A percentile compares a stretch with the other conserved stretches of the same genome.
These are phyloP conservation scores for Varroa destructor DNA, from an alignment of 1,140 invertebrate genomes.

Conservation along the genomic window DNA sequence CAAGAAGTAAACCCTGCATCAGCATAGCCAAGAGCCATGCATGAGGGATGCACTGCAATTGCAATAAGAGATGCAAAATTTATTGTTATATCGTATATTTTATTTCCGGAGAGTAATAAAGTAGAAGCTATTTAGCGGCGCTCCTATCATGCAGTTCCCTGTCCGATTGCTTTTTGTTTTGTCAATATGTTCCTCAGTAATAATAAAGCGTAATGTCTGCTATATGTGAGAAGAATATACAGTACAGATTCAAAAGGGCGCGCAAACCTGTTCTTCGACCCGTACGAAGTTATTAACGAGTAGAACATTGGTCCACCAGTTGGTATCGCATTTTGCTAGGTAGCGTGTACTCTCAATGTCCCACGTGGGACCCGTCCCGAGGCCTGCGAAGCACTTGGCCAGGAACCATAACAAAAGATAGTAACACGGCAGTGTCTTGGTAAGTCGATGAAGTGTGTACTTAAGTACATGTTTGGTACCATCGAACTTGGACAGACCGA, in stretches of 20 bases:
- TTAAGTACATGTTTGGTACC: constrained; percentile 2
- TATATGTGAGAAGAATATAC: no score
- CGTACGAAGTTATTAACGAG: constrained; percentile 22
- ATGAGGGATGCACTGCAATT: constrained; percentile 21
- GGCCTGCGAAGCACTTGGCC: neutral
- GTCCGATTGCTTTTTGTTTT: no score
- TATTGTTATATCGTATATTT: no score
- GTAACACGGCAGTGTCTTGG: constrained; percentile 12
- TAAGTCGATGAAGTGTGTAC: constrained; percentile 3
- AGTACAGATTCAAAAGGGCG: no score
- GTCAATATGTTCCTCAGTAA: no score
- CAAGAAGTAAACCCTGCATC: constrained; percentile 9
- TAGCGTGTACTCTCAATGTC: constrained; percentile 22
- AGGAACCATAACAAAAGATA: constrained; percentile 17
- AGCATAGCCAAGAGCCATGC: constrained; percentile 7
- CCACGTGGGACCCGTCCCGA: constrained; percentile 21
- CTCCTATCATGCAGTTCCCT: no score
- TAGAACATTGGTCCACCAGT: constrained; percentile 16
- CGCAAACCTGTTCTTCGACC: constrained; percentile 18
- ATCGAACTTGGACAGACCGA: neutral
- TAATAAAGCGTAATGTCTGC: no score
- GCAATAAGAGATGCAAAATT: neutral
- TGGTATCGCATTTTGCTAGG: constrained; percentile 7
- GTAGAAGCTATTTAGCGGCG: no score
- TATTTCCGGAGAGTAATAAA: no score